Evolutionary conservation across 2,113 vertebrate genomes (phyloP).

Genomic region (western clawed frog (Xenopus tropicalis)): UCB_Xtro_10.0 CM004448.2:45907501-45908000

Average conservation of each 20-base stretch:
- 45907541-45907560: too few relatives aligned
- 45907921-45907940: slow-evolving; percentile 74
- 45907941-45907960: slow-evolving; percentile 69
- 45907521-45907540: too few relatives aligned
- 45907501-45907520: too few relatives aligned
- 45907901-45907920: slow-evolving; percentile 76
- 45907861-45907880: slow-evolving; percentile 16
- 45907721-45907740: slow-evolving; percentile 14
- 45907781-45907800: neutral
- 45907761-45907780: neutral
- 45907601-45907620: too few relatives aligned
- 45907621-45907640: too few relatives aligned
- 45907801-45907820: neutral
- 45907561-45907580: too few relatives aligned
- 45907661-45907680: too few relatives aligned
- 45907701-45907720: slow-evolving; percentile 9
- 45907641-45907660: too few relatives aligned
- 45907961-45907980: slow-evolving; percentile 70
- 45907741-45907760: slow-evolving; percentile 16
- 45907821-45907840: neutral
- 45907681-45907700: neutral
- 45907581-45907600: too few relatives aligned
- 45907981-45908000: slow-evolving; percentile 67
- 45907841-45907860: slow-evolving; percentile 46
- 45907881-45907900: slow-evolving; percentile 75